Evolutionary conservation across 2,797 vertebrate genomes (phyloP).

Genomic region (Salarias fasciatus): DNA sequence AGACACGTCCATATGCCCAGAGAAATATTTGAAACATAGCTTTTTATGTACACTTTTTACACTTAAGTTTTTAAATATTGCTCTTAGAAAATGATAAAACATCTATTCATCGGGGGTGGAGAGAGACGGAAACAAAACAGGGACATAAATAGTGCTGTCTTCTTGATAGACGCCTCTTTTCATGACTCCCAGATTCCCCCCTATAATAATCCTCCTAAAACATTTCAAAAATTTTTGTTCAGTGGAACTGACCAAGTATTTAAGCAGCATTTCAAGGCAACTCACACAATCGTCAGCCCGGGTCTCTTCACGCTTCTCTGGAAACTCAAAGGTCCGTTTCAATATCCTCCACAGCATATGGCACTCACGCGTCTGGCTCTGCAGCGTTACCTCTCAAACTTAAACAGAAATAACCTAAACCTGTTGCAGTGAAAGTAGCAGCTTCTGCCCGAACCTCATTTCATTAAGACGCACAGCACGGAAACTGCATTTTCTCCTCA

Average conservation of each 20-base stretch:
- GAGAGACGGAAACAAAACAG: slow-evolving; percentile 78
- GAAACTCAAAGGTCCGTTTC: slow-evolving; percentile 48
- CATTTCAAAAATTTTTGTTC: slow-evolving; percentile 26
- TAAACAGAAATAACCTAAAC: slow-evolving; percentile 25
- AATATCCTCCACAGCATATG: slow-evolving; percentile 54
- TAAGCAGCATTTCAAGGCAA: slow-evolving; percentile 71
- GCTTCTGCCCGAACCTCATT: slow-evolving; percentile 12
- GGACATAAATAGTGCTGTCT: slow-evolving; percentile 56
- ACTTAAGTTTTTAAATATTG: slow-evolving; percentile 82
- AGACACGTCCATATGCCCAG: slow-evolving; percentile 79
- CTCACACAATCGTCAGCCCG: slow-evolving; percentile 52
- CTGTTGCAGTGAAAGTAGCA: slow-evolving; percentile 45
- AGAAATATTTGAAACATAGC: slow-evolving; percentile 80
- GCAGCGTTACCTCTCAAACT: slow-evolving; percentile 39
- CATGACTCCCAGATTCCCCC: slow-evolving; percentile 39
- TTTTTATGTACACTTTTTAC: slow-evolving; percentile 83
- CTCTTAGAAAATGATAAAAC: slow-evolving; percentile 83
- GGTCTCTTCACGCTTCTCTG: slow-evolving; percentile 31
- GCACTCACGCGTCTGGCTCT: slow-evolving; percentile 58
- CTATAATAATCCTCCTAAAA: slow-evolving; percentile 22
- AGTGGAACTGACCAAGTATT: slow-evolving; percentile 45
- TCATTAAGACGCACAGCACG: slow-evolving; percentile 11
- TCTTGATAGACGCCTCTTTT: slow-evolving; percentile 50
- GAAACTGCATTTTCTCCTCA: slow-evolving; percentile 8
- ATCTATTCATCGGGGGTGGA: slow-evolving; percentile 80